Base-by-base conservation (phyloP, 2,797 vertebrate species). In the Artibeus lituratus region DNA sequence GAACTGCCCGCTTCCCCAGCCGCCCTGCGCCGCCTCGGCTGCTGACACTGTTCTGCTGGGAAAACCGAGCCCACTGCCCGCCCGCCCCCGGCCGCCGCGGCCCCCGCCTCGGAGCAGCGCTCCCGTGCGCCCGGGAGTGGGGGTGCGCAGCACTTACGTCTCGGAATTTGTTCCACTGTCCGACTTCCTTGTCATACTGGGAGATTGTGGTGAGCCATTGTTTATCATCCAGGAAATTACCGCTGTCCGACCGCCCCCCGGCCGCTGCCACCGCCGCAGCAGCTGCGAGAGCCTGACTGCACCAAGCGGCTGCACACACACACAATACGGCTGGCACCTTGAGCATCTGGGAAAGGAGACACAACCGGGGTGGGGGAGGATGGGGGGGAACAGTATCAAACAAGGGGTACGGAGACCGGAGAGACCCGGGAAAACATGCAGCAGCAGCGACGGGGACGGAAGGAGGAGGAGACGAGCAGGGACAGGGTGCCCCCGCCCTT, bases 141-240 rank as follows among this genome's bases (percentile, higher is more conserved):
- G 62, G 59, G 24, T 14, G n/a, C 69, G 87, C 86, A 74, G 65
- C 97, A 99, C 99, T 99, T 98, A 99, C 99, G 98, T 99, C 99
- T 99, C 99, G 99, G 98, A 99, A 99, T 99, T 99, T 99, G 98
- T 99, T 99, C 99, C 99, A 99, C 98, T 99, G 99, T 42, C 99
- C 99, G 37, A 98, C 98, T 97, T 98, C 98, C 98, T 98, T 98
- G 98, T 99, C 98, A 44, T 99, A 99, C 93, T 99, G 98, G 9
- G 98, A 99, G 96, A 99, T 86, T 0, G 98, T 99, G 11, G 98
- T 98, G 94, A 99, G 99, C 99, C 99, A 99, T 98, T 98, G 98
- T 97, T 99, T 99, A 98, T 99, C 99, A 97, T 99, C 99, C 99
- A 99, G 98, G 98, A 99, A 99, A 99, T 99, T 99, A 86, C 99